Percentiles rank a stretch among this genome's conserved stretches.
Conservation (phyloP, 2,888 invertebrate genomes). For the Parapristionchus giblindavisi region DNA sequence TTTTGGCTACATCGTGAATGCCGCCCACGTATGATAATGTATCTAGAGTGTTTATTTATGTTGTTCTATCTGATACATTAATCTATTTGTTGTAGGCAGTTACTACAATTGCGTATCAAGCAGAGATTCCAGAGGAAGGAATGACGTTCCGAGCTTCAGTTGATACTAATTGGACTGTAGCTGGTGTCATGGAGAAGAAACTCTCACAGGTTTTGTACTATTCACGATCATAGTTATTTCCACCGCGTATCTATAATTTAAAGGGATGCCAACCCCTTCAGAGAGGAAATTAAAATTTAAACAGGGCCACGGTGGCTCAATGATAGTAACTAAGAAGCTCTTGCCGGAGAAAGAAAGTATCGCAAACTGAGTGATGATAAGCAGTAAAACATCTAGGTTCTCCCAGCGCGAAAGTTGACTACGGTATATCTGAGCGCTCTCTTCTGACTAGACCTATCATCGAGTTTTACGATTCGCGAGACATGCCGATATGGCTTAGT, state of each 20-base stretch:
- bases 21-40: not conserved
- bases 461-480: too few relatives aligned
- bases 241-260: not conserved
- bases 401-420: too few relatives aligned
- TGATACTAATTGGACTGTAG: conserved; percentile 89
- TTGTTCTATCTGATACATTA: not conserved
- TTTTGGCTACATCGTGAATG: not conserved
- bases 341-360: too few relatives aligned
- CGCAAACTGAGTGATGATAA: too few relatives aligned
- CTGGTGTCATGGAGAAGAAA: conserved; percentile 92
- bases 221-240: not conserved
- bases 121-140: conserved; percentile 91
- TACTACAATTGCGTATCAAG: conserved; percentile 91
- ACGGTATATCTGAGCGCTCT: too few relatives aligned
- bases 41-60: not conserved
- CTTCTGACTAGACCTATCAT: too few relatives aligned
- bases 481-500: too few relatives aligned
- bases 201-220: conserved; percentile 78
- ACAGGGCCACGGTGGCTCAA: too few relatives aligned
- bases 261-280: too few relatives aligned
- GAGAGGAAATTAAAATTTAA: too few relatives aligned
- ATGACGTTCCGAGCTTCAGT: conserved; percentile 90
- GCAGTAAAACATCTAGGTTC: too few relatives aligned
- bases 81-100: conserved; percentile 70
- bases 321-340: too few relatives aligned